Evolutionary conservation across 2,888 invertebrate species (phyloP).

Genomic region (Teleiodes luculella): DNA sequence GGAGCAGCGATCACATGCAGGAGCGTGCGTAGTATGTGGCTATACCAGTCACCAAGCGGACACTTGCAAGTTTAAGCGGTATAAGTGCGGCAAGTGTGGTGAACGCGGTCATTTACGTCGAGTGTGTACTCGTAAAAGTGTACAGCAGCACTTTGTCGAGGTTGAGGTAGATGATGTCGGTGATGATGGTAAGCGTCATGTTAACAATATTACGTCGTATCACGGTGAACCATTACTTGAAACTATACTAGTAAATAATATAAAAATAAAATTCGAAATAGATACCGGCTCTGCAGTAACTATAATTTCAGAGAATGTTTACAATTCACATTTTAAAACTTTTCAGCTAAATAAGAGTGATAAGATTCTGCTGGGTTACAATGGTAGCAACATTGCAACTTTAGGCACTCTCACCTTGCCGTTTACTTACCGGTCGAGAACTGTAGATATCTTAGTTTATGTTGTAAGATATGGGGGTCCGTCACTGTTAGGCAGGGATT

Average conservation of each 20-base stretch:
- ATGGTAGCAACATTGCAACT: constrained; percentile 8
- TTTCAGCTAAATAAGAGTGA: not conserved
- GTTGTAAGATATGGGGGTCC: not conserved
- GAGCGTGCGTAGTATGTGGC: too few relatives aligned
- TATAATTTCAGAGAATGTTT: constrained; percentile 8
- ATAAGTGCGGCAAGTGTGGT: constrained; percentile 7
- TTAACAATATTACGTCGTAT: constrained; percentile 4
- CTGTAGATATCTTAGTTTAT: not conserved
- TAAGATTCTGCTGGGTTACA: constrained; percentile 6
- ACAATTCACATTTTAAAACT: not conserved
- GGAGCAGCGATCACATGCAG: too few relatives aligned
- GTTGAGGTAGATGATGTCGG: constrained; percentile 4
- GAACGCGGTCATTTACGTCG: constrained; percentile 7
- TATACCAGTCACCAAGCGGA: not conserved
- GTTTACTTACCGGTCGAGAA: not conserved
- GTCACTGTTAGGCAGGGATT: not conserved
- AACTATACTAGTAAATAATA: constrained; percentile 1
- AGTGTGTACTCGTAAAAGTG: constrained; percentile 1
- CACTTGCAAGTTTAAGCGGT: constrained; percentile 6
- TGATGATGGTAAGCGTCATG: constrained; percentile 7
- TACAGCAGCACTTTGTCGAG: constrained; percentile 5
- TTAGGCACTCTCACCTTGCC: constrained; percentile 10
- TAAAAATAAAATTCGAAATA: not conserved
- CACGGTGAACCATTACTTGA: constrained; percentile 1
- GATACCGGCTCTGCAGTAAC: constrained; percentile 7